Evolutionary conservation across 2,888 invertebrate species (phyloP).

Genomic region (Thecocarcelia acutangulata): DNA sequence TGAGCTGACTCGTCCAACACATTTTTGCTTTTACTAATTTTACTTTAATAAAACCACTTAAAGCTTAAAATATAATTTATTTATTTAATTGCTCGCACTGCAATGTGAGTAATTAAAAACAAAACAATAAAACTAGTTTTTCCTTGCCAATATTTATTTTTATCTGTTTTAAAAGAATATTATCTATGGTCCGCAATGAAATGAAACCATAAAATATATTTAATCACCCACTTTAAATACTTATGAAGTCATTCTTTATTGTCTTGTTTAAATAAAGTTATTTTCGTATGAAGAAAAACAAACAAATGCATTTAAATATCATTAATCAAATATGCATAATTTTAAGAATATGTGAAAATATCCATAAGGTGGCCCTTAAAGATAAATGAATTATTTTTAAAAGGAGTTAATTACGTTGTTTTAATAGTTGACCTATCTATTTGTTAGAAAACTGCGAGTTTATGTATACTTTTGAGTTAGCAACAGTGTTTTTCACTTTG

Average conservation of each 20-base stretch:
- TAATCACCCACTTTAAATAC: slow-evolving; percentile 16
- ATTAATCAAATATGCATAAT: slow-evolving; percentile 32
- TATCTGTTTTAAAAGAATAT: neutral
- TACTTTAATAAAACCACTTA: too few species aligned
- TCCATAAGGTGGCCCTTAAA: neutral
- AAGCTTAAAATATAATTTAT: too few species aligned
- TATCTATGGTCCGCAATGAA: neutral
- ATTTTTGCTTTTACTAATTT: too few species aligned
- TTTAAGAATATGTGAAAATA: neutral
- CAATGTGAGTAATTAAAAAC: neutral
- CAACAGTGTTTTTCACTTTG: too few species aligned
- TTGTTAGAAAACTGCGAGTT: too few species aligned
- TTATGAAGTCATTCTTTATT: slow-evolving; percentile 13
- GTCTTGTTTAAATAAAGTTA: slow-evolving; percentile 1
- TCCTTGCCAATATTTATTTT: too few species aligned
- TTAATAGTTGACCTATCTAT: too few species aligned
- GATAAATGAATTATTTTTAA: neutral
- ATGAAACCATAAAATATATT: neutral
- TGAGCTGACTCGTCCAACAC: too few species aligned
- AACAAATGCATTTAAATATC: neutral
- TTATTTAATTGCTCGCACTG: too few species aligned
- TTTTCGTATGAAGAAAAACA: neutral
- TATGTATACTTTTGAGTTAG: too few species aligned
- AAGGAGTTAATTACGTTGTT: too few species aligned
- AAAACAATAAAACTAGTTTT: too few species aligned